Conservation (phyloP, 2,888 invertebrate genomes). For the Thalpophila matura region DNA sequence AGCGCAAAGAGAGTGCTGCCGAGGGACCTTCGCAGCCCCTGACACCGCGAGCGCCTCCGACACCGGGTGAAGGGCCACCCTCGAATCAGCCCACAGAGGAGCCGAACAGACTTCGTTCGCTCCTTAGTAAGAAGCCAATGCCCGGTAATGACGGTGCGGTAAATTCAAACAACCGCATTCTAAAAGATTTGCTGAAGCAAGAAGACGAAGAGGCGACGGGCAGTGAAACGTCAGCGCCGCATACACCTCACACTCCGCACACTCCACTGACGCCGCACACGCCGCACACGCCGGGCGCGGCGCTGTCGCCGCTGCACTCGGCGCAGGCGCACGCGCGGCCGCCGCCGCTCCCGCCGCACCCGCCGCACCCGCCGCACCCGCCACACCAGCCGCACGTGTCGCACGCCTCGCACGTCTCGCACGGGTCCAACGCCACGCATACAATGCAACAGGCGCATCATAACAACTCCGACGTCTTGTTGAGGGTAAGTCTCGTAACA, state of each 20-base stretch:
- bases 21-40: conserved; percentile 70
- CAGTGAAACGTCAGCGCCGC: conserved; percentile 85
- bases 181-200: conserved; percentile 85
- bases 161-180: conserved; percentile 81
- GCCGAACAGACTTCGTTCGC: conserved; percentile 90
- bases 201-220: conserved; percentile 86
- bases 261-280: conserved; percentile 78
- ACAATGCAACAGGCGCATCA: conserved; percentile 69
- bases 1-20: conserved; percentile 85
- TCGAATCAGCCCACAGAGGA: conserved; percentile 80
- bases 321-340: conserved; percentile 44
- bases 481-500: conserved; percentile 75
- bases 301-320: conserved; percentile 67
- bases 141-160: conserved; percentile 76
- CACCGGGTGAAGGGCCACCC: conserved; percentile 73
- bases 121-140: conserved; percentile 90
- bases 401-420: conserved; percentile 17
- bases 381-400: conserved; percentile 11
- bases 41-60: conserved; percentile 78
- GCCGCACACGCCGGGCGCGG: conserved; percentile 68
- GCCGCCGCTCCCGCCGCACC: conserved; percentile 48
- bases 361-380: conserved; percentile 60
- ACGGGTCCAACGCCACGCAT: conserved; percentile 54
- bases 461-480: conserved; percentile 91
- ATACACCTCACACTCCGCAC: conserved; percentile 83